Conservation (phyloP, 35 echinoderm and acorn worm species). For the Heliocidaris erythrogramma region DNA sequence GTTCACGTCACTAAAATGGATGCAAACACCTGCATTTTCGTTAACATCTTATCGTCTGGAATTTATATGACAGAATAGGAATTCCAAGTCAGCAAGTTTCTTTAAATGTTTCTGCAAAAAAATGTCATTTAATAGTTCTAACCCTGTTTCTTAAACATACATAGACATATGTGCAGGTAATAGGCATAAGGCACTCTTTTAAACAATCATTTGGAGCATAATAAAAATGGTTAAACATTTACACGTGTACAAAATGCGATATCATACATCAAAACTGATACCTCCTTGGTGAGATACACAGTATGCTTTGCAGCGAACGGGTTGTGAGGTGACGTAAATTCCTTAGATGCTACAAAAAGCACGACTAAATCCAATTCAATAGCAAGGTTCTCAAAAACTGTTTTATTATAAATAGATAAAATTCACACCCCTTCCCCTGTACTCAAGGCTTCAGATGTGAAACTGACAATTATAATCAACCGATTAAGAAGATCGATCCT, state of each 20-base stretch:
- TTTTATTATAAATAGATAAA: background rate
- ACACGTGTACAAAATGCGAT: constrained; percentile 32
- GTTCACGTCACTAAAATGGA: background rate
- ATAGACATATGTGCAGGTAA: constrained; percentile 33
- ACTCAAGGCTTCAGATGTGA: background rate
- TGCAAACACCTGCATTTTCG: background rate
- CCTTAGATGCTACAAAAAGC: background rate
- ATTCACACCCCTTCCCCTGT: background rate
- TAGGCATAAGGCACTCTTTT: constrained; percentile 39
- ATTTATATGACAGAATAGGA: background rate
- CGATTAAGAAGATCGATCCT: no score
- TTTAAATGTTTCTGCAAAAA: constrained; percentile 18
- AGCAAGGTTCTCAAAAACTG: background rate
- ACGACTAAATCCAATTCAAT: background rate
- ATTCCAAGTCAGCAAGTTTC: background rate
- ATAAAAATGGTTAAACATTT: constrained; percentile 24
- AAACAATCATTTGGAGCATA: constrained; percentile 7
- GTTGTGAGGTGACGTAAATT: background rate
- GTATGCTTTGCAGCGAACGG: background rate
- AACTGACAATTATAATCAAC: background rate
- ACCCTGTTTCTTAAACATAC: constrained; percentile 41
- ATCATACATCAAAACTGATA: constrained; percentile 42
- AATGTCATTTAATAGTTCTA: background rate
- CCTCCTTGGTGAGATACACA: background rate
- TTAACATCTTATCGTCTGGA: background rate